Percentiles rank a stretch among this genome's conserved stretches.
Evolutionary conservation across 2,888 invertebrate species (phyloP).

Genomic region (Beris morrisii): DNA sequence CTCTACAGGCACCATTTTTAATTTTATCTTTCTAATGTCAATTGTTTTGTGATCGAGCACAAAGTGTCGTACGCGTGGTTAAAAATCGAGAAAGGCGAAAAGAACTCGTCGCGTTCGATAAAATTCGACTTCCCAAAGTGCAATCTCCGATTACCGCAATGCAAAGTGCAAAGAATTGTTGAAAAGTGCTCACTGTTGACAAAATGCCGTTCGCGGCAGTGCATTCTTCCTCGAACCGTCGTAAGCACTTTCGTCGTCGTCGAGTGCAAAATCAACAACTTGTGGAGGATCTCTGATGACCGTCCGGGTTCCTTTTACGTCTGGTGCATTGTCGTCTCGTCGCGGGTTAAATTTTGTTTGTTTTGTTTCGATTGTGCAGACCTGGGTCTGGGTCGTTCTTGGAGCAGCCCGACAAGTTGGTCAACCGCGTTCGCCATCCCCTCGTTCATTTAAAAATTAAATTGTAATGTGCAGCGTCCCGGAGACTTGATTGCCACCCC

Average conservation of each 20-base stretch:
- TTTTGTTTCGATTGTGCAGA: slow-evolving; percentile 9
- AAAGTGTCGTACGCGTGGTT: background rate
- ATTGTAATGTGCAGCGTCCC: slow-evolving; percentile 4
- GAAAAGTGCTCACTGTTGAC: too few relatives aligned
- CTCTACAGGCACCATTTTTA: slow-evolving; percentile 14
- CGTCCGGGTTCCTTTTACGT: slow-evolving; percentile 5
- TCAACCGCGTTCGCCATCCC: slow-evolving; percentile 10
- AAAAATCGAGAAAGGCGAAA: too few relatives aligned
- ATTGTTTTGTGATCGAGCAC: background rate
- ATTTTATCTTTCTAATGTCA: slow-evolving; percentile 17
- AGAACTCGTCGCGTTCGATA: too few relatives aligned
- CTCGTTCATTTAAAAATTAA: slow-evolving; percentile 10
- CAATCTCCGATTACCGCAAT: too few relatives aligned
- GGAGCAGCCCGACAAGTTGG: background rate
- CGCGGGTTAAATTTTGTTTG: slow-evolving; percentile 30
- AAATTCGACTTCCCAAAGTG: too few relatives aligned
- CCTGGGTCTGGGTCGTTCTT: background rate
- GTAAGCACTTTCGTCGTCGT: too few relatives aligned
- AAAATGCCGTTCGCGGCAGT: too few relatives aligned
- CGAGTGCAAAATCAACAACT: slow-evolving; percentile 28
- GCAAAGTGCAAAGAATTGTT: too few relatives aligned
- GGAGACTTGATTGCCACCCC: slow-evolving; percentile 29
- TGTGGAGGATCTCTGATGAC: slow-evolving; percentile 17
- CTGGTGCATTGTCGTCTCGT: slow-evolving; percentile 17
- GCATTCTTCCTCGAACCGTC: too few relatives aligned